Base-by-base conservation (phyloP, 2,797 vertebrate species). In the Danio jaintianensis region DNA sequence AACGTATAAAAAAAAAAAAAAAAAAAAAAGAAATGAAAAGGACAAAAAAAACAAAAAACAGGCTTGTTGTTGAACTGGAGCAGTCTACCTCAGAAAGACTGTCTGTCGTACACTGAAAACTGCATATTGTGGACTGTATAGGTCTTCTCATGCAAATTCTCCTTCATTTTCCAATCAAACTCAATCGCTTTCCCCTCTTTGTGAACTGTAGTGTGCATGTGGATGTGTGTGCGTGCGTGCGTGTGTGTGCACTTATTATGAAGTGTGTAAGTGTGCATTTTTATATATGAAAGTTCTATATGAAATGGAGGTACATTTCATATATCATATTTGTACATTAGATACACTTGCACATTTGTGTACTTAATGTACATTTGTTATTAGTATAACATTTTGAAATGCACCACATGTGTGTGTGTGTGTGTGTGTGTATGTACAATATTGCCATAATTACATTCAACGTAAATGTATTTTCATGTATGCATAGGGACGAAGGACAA, bases 31-130 rank as follows among this genome's bases (percentile, higher is more conserved):
- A 61, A 73, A 67, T 64, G 93, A 92, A 91, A 84, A 75, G 45
- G 45, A 70, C 38, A 43, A 80, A 59, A 61, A 80, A 67, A 4
- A 78, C 12, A 50, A 55, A 75, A 58, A 22, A 92, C 93, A 94
- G 91, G 93, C 93, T 95, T 94, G 94, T 95, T 95, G 95, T 97
- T 96, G 95, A 96, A 95, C 93, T 93, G 93, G 94, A 97, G 95
- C 96, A 96, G 96, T 98, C 95, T 97, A 97, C 96, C 96, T 97
- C 96, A 96, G 89, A 96, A 95, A 96, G 96, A 97, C 96, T 97
- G 96, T 97, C 96, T 97, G 96, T 97, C 95, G 92, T 93, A 93
- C 71, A 92, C 94, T 93, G 91, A 93, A 91, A 91, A 92, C 4
- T 22, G 91, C 83, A 92, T 93, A 93, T 94, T 93, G 93, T 94